Conservation (phyloP, 2,797 vertebrate genomes). For the Microcaecilia unicolor region DNA sequence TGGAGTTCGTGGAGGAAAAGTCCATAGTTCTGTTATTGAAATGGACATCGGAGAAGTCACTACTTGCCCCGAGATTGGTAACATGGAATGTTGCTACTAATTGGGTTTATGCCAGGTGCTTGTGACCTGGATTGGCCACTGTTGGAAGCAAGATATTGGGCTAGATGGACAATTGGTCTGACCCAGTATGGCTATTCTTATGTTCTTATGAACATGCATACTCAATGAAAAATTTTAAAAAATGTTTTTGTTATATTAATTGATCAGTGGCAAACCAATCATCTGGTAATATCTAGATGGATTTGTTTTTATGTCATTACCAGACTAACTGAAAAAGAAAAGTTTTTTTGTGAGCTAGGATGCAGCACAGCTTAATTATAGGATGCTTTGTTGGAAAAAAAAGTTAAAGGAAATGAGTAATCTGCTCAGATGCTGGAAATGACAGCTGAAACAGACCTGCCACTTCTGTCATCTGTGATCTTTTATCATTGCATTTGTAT, state of each 20-base stretch:
- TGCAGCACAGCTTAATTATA: slow-evolving; percentile 20
- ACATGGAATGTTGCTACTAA: too few relatives aligned
- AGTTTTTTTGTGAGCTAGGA: slow-evolving; percentile 15
- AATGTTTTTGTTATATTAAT: slow-evolving; percentile 19
- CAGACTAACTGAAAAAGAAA: slow-evolving; percentile 9
- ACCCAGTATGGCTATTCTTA: too few relatives aligned
- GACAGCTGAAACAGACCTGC: slow-evolving; percentile 31
- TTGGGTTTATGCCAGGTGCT: too few relatives aligned
- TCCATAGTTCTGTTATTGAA: too few relatives aligned
- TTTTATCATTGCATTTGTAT: slow-evolving; percentile 21
- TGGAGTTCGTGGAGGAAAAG: too few relatives aligned
- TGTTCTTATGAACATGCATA: slow-evolving; percentile 13
- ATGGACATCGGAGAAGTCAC: too few relatives aligned
- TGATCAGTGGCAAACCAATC: slow-evolving; percentile 18
- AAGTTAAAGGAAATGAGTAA: slow-evolving; percentile 26
- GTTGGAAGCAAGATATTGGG: too few relatives aligned
- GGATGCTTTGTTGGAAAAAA: slow-evolving; percentile 20
- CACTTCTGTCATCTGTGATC: slow-evolving; percentile 19
- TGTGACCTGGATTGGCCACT: too few relatives aligned
- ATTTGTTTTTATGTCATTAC: slow-evolving; percentile 16
- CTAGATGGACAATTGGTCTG: too few relatives aligned
- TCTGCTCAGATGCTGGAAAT: slow-evolving; percentile 16
- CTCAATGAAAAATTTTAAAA: slow-evolving; percentile 6
- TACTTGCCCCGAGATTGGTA: too few relatives aligned
- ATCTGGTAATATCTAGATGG: slow-evolving; percentile 30